These are phyloP conservation scores for Spheniscus mendiculus DNA, from an alignment of 2,113 vertebrate genomes.

Conservation along the genomic window DNA sequence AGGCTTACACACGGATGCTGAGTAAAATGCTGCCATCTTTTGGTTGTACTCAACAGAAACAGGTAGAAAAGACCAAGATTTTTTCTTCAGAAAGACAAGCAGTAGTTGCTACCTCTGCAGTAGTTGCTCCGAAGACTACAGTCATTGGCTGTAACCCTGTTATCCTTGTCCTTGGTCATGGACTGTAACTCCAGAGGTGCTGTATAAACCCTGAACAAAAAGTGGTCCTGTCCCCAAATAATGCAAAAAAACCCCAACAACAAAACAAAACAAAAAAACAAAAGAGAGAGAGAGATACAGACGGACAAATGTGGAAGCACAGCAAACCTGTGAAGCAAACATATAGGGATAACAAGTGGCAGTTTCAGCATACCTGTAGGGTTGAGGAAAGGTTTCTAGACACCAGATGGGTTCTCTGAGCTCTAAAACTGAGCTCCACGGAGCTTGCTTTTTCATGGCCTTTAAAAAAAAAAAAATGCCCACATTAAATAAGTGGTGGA, in stretches of 20 bases:
- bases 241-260: neutral
- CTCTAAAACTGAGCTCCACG: neutral
- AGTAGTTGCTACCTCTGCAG: neutral
- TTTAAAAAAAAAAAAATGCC: neutral
- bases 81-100: neutral
- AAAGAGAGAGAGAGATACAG: neutral
- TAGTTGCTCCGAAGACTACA: neutral
- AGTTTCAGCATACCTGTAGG: neutral
- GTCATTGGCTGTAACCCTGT: accelerated
- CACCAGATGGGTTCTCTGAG: neutral
- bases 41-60: neutral
- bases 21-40: constrained; percentile 65
- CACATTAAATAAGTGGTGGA: neutral
- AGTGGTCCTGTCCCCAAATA: neutral
- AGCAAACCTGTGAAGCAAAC: neutral
- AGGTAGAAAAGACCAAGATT: neutral
- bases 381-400: neutral
- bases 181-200: neutral
- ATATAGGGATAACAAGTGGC: neutral
- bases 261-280: neutral
- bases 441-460: neutral
- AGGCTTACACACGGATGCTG: neutral
- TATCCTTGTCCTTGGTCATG: neutral
- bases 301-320: neutral
- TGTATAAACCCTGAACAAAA: neutral